Percentiles rank a stretch among this genome's conserved stretches.
These are phyloP conservation scores for Eupelmus urozonus DNA, from an alignment of 2,888 invertebrate species.

Conservation along the genomic window DNA sequence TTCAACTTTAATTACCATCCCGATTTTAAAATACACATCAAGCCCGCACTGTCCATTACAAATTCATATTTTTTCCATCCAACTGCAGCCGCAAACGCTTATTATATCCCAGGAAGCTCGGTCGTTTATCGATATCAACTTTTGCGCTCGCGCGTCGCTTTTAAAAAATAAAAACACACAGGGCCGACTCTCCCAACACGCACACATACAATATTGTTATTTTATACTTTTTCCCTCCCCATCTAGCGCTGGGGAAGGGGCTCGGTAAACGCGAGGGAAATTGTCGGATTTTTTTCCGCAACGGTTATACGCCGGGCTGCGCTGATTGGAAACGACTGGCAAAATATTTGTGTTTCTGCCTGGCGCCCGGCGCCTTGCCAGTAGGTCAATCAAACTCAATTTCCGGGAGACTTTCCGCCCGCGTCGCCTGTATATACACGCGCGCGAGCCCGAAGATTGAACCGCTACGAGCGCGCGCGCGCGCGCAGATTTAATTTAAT, in stretches of 20 bases:
- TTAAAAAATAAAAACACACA: background rate
- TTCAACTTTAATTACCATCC: too few relatives aligned
- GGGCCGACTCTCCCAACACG: too few relatives aligned
- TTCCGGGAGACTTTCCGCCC: conserved; percentile 39
- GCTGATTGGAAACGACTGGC: conserved; percentile 46
- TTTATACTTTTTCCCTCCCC: background rate
- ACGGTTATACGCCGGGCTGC: background rate
- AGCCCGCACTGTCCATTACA: too few relatives aligned
- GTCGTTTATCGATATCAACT: background rate
- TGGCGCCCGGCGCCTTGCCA: background rate
- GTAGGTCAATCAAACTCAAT: conserved; percentile 52
- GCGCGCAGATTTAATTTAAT: conserved; percentile 70
- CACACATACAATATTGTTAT: background rate
- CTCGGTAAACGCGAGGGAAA: background rate
- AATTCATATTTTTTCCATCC: too few relatives aligned
- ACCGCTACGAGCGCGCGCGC: conserved; percentile 37
- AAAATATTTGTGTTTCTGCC: conserved; percentile 48
- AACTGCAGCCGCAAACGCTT: too few relatives aligned
- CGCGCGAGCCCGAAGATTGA: conserved; percentile 56
- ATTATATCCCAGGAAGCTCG: too few relatives aligned
- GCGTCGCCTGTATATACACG: background rate
- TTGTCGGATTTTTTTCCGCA: conserved; percentile 20
- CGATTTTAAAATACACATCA: too few relatives aligned
- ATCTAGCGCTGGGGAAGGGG: background rate
- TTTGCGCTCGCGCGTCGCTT: background rate